Conservation (phyloP, 2,797 vertebrate species). For the Pseudotriccus pelzelni region DNA sequence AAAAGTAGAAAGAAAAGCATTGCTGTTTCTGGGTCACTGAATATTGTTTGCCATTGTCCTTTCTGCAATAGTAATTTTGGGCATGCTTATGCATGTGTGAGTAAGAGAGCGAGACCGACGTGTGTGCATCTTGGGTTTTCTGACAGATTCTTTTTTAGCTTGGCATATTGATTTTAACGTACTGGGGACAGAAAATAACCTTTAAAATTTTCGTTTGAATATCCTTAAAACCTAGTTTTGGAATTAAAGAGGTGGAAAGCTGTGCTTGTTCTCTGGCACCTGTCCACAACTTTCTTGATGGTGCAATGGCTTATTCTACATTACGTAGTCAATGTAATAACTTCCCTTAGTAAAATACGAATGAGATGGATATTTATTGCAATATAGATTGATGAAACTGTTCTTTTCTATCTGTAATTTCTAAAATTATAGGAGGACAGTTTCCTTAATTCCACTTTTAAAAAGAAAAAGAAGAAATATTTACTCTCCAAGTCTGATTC, state of each 20-base stretch:
- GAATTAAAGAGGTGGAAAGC: background rate
- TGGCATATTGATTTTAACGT: background rate
- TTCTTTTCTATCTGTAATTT: background rate
- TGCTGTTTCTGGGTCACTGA: background rate
- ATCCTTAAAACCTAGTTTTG: background rate
- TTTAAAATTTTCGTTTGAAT: background rate
- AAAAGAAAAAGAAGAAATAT: background rate
- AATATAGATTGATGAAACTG: background rate
- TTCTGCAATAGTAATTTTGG: background rate
- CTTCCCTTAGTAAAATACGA: background rate
- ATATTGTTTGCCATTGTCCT: background rate
- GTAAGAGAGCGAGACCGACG: background rate
- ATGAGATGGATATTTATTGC: background rate
- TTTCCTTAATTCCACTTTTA: background rate
- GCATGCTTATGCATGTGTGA: conserved; percentile 9
- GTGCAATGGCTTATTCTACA: background rate
- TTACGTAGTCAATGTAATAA: background rate
- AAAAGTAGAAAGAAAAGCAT: background rate
- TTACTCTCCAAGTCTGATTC: background rate
- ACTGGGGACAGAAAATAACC: background rate
- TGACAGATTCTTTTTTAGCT: background rate
- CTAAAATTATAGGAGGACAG: background rate
- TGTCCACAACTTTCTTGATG: background rate
- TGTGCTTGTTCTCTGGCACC: background rate
- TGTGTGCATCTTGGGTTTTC: background rate